phyloP scores from a whole-genome alignment of 2,113 vertebrate species.

The Macrotus californicus region DNA sequence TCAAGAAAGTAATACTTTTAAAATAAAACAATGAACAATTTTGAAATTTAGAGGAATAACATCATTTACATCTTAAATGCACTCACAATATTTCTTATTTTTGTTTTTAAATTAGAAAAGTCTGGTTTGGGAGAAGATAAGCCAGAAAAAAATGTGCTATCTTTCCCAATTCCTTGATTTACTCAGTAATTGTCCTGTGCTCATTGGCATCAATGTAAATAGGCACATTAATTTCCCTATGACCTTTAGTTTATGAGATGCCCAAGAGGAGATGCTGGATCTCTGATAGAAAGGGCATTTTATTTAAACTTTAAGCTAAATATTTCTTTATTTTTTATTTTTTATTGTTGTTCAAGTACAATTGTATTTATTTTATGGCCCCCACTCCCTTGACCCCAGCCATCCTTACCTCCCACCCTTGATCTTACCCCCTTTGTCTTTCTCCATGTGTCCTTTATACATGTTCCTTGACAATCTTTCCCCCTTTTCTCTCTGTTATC shows the following conservation, averaged over 20 bases:
- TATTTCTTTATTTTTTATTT: neutral
- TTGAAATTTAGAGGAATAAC: neutral
- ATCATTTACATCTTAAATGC: neutral
- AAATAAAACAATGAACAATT: neutral
- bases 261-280: neutral
- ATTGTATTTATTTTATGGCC: too few species aligned
- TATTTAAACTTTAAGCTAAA: neutral
- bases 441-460: too few species aligned
- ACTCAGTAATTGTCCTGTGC: neutral
- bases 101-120: conserved; percentile 15
- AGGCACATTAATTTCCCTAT: neutral
- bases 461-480: too few species aligned
- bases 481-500: too few species aligned
- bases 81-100: conserved; percentile 12
- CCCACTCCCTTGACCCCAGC: too few species aligned
- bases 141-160: neutral
- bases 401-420: too few species aligned
- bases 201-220: neutral
- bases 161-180: neutral
- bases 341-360: too few species aligned
- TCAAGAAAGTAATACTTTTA: conserved; percentile 19
- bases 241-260: conserved; percentile 4
- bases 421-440: too few species aligned
- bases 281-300: conserved; percentile 15
- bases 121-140: neutral